Evolutionary conservation across 2,888 invertebrate genomes (phyloP).

Genomic region (Ornithoptera priamus): DNA sequence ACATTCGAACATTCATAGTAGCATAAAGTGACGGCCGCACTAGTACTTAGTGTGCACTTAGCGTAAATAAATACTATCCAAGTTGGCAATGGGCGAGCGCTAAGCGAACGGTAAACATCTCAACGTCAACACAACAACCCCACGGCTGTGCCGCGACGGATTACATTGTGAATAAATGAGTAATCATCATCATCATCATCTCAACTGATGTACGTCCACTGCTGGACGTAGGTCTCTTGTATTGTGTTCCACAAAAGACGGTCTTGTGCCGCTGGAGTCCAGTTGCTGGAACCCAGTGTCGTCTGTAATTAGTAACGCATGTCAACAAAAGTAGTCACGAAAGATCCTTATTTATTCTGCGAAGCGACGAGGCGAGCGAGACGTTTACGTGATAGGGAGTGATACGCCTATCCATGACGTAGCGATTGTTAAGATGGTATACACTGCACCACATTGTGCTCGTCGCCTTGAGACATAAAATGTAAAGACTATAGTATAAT

Average conservation of each 20-base stretch:
- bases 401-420: too few relatives aligned
- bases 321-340: neutral
- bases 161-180: neutral
- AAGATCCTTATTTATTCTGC: too few relatives aligned
- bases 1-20: neutral
- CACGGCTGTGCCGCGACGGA: neutral
- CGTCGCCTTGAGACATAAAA: too few relatives aligned
- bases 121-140: constrained; percentile 2
- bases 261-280: too few relatives aligned
- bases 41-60: constrained; percentile 20
- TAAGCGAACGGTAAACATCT: constrained; percentile 27
- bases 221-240: too few relatives aligned
- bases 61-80: constrained; percentile 17
- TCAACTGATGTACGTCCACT: too few relatives aligned
- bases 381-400: too few relatives aligned
- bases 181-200: neutral
- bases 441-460: too few relatives aligned
- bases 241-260: too few relatives aligned
- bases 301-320: neutral
- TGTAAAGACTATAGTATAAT: too few relatives aligned
- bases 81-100: constrained; percentile 19
- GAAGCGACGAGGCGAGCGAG: neutral
- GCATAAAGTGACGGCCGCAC: neutral
- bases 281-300: too few relatives aligned
- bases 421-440: too few relatives aligned